phyloP scores from a whole-genome alignment of 2,888 invertebrate species.

The Mesochorus sp. region DNA sequence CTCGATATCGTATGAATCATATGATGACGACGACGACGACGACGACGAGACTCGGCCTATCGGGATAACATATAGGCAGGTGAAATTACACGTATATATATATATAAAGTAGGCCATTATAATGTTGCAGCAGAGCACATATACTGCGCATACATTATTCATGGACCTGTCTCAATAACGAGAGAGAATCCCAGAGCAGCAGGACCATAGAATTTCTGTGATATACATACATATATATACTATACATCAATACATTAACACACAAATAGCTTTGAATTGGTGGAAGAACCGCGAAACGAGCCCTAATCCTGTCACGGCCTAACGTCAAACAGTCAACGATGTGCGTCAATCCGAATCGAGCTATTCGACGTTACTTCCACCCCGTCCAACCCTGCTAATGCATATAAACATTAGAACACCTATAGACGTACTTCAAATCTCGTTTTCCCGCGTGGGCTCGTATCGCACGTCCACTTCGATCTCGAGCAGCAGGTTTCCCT shows the following conservation, averaged over 20 bases:
- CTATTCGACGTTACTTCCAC: constrained; percentile 1
- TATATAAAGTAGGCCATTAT: background rate
- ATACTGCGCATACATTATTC: constrained; percentile 56
- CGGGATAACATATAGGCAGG: background rate
- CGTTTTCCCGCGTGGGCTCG: constrained; percentile 9
- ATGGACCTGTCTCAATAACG: constrained; percentile 56
- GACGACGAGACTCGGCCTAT: too few species aligned
- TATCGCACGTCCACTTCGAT: background rate
- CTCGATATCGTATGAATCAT: too few species aligned
- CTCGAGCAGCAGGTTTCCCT: constrained; percentile 43
- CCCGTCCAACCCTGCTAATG: constrained; percentile 3
- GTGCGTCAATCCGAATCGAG: constrained; percentile 6
- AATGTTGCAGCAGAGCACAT: constrained; percentile 32
- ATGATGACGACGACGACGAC: too few species aligned
- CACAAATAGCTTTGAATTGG: constrained; percentile 7
- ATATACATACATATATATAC: background rate
- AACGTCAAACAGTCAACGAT: constrained; percentile 42
- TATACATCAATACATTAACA: background rate
- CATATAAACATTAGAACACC: background rate
- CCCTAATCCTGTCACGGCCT: constrained; percentile 37
- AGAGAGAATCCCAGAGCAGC: constrained; percentile 5
- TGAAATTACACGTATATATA: background rate
- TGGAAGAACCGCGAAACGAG: constrained; percentile 32
- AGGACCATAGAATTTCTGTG: constrained; percentile 1
- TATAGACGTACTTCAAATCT: constrained; percentile 1